Percentiles rank a stretch among this genome's conserved stretches.
phyloP scores from a whole-genome alignment of 2,888 invertebrate species.

The Saturnia pavonia region DNA sequence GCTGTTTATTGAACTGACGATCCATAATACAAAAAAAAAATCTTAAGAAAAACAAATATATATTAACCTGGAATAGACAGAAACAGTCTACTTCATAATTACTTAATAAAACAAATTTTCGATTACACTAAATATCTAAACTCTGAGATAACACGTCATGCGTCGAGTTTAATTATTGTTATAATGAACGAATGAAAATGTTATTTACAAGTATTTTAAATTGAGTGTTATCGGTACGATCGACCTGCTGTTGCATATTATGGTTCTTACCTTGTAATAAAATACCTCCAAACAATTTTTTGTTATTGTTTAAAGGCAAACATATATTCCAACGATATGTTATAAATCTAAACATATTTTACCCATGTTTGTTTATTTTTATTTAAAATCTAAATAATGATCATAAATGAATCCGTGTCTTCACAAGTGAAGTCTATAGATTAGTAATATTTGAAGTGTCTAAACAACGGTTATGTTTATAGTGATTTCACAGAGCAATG shows the following conservation, averaged over 20 bases:
- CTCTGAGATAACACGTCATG: conserved; percentile 32
- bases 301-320: background rate
- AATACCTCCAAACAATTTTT: background rate
- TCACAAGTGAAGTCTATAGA: too few species aligned
- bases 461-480: too few species aligned
- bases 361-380: background rate
- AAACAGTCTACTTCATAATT: background rate
- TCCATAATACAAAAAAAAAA: background rate
- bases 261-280: background rate
- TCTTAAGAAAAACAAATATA: background rate
- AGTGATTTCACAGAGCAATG: too few species aligned
- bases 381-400: too few species aligned
- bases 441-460: too few species aligned
- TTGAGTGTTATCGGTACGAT: background rate
- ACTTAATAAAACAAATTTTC: background rate
- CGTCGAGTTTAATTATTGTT: conserved; percentile 28
- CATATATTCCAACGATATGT: background rate
- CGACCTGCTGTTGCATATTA: conserved; percentile 10
- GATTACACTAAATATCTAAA: conserved; percentile 24
- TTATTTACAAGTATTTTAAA: conserved; percentile 22
- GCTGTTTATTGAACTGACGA: background rate
- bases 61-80: background rate
- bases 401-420: too few species aligned
- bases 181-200: conserved; percentile 25
- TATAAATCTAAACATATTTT: background rate